Percentiles rank a stretch among this genome's conserved stretches.
phyloP scores from a whole-genome alignment of 1,140 invertebrate genomes.

The Bombus huntii region DNA sequence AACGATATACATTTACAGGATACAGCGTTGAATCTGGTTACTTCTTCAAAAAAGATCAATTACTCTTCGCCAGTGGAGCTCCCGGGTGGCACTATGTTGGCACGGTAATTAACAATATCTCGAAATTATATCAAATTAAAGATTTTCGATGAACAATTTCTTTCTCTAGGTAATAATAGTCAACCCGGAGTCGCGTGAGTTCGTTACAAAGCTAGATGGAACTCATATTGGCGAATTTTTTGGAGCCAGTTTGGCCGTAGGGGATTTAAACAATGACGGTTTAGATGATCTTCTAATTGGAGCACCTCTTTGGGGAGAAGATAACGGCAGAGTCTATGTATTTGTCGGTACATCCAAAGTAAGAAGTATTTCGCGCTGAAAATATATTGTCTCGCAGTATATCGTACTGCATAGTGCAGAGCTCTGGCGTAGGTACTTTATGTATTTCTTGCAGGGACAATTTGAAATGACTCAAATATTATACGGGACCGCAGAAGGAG shows the following conservation, averaged over 20 bases:
- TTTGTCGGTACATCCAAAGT: conserved; percentile 79
- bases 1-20: conserved; percentile 75
- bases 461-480: conserved; percentile 79
- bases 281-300: conserved; percentile 90
- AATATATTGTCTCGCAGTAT: background rate
- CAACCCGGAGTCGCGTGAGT: conserved; percentile 70
- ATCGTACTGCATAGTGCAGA: too few relatives aligned
- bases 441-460: conserved; percentile 51
- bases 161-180: conserved; percentile 61
- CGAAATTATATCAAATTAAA: too few relatives aligned
- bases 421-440: conserved; percentile 44
- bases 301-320: conserved; percentile 85
- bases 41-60: conserved; percentile 75
- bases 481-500: conserved; percentile 79
- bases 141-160: background rate
- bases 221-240: conserved; percentile 90
- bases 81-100: conserved; percentile 82
- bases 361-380: background rate
- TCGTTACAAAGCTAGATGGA: conserved; percentile 76
- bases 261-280: conserved; percentile 89
- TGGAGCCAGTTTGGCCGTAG: conserved; percentile 86
- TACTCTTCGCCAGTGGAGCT: conserved; percentile 83
- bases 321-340: conserved; percentile 85
- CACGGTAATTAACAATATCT: conserved; percentile 61
- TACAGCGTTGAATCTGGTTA: conserved; percentile 85